These are phyloP conservation scores for Heliconius cydno DNA, from an alignment of 2,888 invertebrate species.

Conservation along the genomic window DNA sequence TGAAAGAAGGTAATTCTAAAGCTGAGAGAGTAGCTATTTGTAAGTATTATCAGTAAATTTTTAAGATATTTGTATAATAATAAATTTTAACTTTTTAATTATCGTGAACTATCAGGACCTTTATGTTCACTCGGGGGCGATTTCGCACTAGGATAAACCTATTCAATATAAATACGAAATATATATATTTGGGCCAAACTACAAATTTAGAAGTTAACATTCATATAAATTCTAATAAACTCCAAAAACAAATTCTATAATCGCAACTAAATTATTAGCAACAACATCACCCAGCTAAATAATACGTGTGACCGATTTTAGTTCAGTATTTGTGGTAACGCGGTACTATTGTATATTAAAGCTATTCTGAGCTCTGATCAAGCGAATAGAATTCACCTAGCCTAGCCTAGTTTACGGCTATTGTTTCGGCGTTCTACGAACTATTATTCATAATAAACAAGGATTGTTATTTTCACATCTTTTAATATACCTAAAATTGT, in stretches of 20 bases:
- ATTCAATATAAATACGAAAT: background rate
- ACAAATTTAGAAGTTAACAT: background rate
- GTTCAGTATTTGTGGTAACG: constrained; percentile 46
- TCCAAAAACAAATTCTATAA: constrained; percentile 48
- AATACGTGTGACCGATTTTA: constrained; percentile 49
- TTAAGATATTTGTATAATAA: background rate
- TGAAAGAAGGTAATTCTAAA: no score
- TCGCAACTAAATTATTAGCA: constrained; percentile 43
- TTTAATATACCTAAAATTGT: background rate
- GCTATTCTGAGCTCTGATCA: constrained; percentile 44
- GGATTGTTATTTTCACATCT: background rate
- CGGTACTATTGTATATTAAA: constrained; percentile 45
- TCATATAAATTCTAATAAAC: background rate
- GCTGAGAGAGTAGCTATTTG: no score
- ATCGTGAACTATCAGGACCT: background rate
- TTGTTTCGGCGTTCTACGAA: constrained; percentile 37
- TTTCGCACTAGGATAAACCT: background rate
- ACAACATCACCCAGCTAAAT: constrained; percentile 46
- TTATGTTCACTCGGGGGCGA: background rate
- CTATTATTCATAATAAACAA: background rate
- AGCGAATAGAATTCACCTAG: constrained; percentile 44
- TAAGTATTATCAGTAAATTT: background rate
- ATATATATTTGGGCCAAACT: background rate
- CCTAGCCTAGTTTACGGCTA: constrained; percentile 39
- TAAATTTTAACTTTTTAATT: background rate